phyloP scores from a whole-genome alignment of 1,140 invertebrate genomes.

The Whitmania pigra region DNA sequence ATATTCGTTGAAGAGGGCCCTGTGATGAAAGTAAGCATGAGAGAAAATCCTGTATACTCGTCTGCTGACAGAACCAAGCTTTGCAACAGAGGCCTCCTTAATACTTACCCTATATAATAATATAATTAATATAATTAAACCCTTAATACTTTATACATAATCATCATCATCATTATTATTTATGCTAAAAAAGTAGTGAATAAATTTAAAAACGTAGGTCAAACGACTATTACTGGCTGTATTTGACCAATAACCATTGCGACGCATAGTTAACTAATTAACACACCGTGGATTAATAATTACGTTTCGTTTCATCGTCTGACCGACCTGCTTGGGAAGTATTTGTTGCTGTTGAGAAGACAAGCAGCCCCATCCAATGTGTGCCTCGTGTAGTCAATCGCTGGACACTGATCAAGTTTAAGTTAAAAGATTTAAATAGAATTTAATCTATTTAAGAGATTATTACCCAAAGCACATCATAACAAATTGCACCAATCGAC shows the following conservation, averaged over 20 bases:
- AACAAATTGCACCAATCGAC: no score
- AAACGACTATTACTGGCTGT: no score
- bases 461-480: no score
- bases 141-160: no score
- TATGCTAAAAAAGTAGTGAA: no score
- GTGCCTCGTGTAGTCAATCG: slow-evolving; percentile 97
- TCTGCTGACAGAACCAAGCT: slow-evolving; percentile 92
- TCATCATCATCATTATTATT: no score
- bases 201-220: no score
- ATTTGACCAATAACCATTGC: no score
- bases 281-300: no score
- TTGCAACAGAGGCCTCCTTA: slow-evolving; percentile 94
- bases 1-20: slow-evolving; percentile 91
- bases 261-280: no score
- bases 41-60: slow-evolving; percentile 98
- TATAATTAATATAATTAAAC: no score
- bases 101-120: slow-evolving; percentile 81
- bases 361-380: slow-evolving; percentile 98
- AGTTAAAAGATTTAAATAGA: slow-evolving; percentile 17
- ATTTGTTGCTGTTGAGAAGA: slow-evolving; percentile 96
- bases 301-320: no score
- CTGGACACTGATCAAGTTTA: slow-evolving; percentile 60
- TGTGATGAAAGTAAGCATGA: slow-evolving; percentile 97
- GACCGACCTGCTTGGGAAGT: slow-evolving; percentile 85
- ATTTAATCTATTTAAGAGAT: background rate